Evolutionary conservation across 2,113 vertebrate species (phyloP).

Genomic region (Phyllostomus discolor): DNA sequence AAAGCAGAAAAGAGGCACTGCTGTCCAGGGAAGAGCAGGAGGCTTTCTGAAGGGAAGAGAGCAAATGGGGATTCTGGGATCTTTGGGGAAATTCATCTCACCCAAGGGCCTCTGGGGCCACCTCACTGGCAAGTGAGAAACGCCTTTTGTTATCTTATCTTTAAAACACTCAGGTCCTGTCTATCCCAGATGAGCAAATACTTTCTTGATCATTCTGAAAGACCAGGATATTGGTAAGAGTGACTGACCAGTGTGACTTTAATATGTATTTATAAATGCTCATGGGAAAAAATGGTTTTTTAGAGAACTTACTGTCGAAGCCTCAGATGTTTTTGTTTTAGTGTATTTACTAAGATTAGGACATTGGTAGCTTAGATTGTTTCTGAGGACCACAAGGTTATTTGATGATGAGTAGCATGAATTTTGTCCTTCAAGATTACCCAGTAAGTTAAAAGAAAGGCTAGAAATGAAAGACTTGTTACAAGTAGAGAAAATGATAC

Average conservation of each 20-base stretch:
- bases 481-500: neutral
- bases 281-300: neutral
- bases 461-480: neutral
- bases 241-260: neutral
- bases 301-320: neutral
- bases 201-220: neutral
- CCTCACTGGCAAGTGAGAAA: neutral
- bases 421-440: neutral
- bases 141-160: neutral
- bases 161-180: neutral
- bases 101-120: neutral
- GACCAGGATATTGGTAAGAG: neutral
- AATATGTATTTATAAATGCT: neutral
- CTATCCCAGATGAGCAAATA: neutral
- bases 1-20: neutral
- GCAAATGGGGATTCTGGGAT: too few species aligned
- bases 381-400: neutral
- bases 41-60: neutral
- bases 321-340: neutral
- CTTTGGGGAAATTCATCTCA: neutral
- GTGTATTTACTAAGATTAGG: neutral
- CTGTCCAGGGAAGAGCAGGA: neutral
- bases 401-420: neutral
- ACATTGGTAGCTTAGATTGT: neutral
- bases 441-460: constrained; percentile 30